Evolutionary conservation across 2,888 invertebrate species (phyloP).

Genomic region (Sceliomorpha sp.): DNA sequence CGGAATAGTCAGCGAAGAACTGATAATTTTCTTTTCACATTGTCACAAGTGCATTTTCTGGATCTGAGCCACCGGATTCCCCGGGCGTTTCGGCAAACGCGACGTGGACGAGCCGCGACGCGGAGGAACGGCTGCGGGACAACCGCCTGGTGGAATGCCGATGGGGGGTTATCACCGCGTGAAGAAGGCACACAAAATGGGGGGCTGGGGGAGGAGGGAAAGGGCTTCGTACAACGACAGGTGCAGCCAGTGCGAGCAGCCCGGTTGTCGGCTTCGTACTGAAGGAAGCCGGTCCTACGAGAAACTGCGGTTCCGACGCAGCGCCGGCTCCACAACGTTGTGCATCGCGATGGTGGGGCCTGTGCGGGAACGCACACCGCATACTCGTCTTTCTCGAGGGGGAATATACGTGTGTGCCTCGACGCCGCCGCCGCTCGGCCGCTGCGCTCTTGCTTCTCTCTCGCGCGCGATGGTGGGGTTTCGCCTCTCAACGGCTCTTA

Average conservation of each 20-base stretch:
- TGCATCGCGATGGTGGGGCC: conserved; percentile 55
- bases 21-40: no score
- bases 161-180: conserved; percentile 19
- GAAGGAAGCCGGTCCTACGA: conserved; percentile 70
- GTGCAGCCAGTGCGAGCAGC: conserved; percentile 67
- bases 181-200: conserved; percentile 35
- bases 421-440: no score
- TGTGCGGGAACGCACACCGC: conserved; percentile 48
- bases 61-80: no score
- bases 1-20: no score
- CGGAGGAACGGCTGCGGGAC: no score
- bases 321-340: conserved; percentile 51
- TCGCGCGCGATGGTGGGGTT: conserved; percentile 51
- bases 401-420: conserved; percentile 43
- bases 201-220: no score
- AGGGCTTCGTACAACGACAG: conserved; percentile 45
- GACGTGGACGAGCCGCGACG: no score
- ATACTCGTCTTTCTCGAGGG: conserved; percentile 33
- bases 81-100: no score
- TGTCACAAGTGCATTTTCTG: no score
- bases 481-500: conserved; percentile 45
- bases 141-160: no score
- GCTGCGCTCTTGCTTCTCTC: conserved; percentile 36
- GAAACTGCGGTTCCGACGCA: conserved; percentile 61
- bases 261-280: conserved; percentile 77